These are phyloP conservation scores for Heteromyza rotundicornis DNA, from an alignment of 2,888 invertebrate species.

Conservation along the genomic window DNA sequence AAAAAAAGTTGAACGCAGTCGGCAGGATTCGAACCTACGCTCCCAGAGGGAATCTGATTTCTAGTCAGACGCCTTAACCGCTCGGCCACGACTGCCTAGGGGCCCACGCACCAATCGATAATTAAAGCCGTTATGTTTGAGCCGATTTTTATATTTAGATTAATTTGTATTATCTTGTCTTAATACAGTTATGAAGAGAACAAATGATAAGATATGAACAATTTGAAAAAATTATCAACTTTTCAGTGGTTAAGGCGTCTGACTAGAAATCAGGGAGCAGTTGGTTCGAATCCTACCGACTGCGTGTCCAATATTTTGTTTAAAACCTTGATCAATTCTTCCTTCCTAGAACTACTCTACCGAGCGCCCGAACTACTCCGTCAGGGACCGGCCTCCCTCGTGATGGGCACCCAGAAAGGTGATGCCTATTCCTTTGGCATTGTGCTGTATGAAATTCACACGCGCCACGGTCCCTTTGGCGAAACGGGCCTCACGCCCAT, in stretches of 20 bases:
- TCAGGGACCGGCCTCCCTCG: conserved; percentile 58
- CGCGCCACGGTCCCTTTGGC: conserved; percentile 85
- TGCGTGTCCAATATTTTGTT: conserved; percentile 38
- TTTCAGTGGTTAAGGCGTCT: conserved; percentile 64
- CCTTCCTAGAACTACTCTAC: conserved; percentile 72
- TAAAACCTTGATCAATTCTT: no score
- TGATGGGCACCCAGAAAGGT: conserved; percentile 73
- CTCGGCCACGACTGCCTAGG: conserved; percentile 63
- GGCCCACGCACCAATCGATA: no score
- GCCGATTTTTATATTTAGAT: no score
- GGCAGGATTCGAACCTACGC: conserved; percentile 63
- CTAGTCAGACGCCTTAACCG: conserved; percentile 64
- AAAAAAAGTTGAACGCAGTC: conserved; percentile 45
- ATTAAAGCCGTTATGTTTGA: no score
- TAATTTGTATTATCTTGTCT: no score
- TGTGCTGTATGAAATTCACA: conserved; percentile 86
- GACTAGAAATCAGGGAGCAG: conserved; percentile 64
- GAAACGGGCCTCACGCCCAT: conserved; percentile 71
- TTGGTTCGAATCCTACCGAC: conserved; percentile 63
- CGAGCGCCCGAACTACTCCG: conserved; percentile 81
- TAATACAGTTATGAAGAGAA: no score
- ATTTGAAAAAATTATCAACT: no score
- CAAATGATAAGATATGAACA: no score
- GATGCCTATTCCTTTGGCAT: conserved; percentile 89
- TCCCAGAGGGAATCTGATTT: conserved; percentile 64